Base-by-base conservation (phyloP, 2,113 vertebrate genomes). In the Rhinolophus ferrumequinum region DNA sequence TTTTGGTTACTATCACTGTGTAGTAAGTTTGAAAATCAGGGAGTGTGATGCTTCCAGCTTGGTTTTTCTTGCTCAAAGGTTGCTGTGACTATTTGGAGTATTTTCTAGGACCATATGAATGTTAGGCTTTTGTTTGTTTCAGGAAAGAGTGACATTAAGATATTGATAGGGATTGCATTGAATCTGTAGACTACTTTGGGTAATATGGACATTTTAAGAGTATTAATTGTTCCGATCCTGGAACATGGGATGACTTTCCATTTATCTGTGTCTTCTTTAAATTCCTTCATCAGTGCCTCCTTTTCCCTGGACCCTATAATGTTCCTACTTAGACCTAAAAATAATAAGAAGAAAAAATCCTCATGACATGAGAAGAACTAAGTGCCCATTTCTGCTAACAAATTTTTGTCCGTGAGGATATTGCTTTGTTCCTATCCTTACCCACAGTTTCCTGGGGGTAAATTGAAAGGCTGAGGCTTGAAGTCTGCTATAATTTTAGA, bases 231-330 rank as follows among this genome's bases (percentile, higher is more conserved):
- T 92, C 13, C 4, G 75, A 11, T 54, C n/a, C 18, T 6, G 41
- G 54, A 44, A n/a, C 0, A 8, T 44, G 21, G 28, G 6, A 18
- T 52, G 4, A 38, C 56, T 84, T 64, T 33, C 16, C 22, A 83
- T 82, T 33, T 62, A 54, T 54, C 47, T 38, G 9, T 83, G 44
- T 77, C 44, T 64, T 64, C 44, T 64, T 64, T 60, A 60, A 60
- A 41, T 60, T 52, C 24, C 44, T 75, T 84, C 18, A 60, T 62
- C 24, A 62, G 3, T 69, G 19, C 7, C 15, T 12, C 19, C 15
- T 88, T 62, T 64, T 3, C 28, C 11, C 0, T 9, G 13, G 26
- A 8, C 7, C 4, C 38, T 0, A 6, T 41, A 7, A 41, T 28
- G 9, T 13, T 67, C 19, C 75, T 60, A 62, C 16, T 77, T 11